These are phyloP conservation scores for Neelides sp. DNA, from an alignment of 1,140 invertebrate genomes.

Conservation along the genomic window DNA sequence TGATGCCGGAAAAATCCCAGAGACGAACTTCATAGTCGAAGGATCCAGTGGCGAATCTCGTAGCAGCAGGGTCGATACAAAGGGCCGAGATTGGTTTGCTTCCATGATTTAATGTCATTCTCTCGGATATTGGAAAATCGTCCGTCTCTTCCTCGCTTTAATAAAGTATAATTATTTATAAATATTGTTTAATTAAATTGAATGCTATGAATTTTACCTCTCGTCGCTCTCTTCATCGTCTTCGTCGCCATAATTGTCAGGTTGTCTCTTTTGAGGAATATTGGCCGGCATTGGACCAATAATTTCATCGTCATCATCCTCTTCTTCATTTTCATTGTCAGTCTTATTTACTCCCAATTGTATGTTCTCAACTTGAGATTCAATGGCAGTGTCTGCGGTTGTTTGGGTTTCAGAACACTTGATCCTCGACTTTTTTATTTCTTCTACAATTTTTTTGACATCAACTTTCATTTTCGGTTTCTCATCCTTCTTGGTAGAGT, in stretches of 20 bases:
- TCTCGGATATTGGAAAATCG: conserved; percentile 57
- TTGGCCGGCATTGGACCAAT: neutral
- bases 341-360: conserved; percentile 23
- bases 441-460: conserved; percentile 18
- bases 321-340: conserved; percentile 2
- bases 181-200: neutral
- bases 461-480: conserved; percentile 28
- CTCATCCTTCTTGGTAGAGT: conserved; percentile 25
- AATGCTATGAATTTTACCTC: neutral
- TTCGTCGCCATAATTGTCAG: neutral
- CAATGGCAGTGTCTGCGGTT: conserved; percentile 17
- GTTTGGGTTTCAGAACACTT: neutral
- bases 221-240: neutral
- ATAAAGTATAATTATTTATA: conserved; percentile 15
- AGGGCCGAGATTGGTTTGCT: conserved; percentile 73
- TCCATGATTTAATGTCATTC: conserved; percentile 74
- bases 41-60: conserved; percentile 79
- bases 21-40: conserved; percentile 91
- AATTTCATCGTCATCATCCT: conserved; percentile 13
- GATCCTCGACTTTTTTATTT: conserved; percentile 15
- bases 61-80: conserved; percentile 80
- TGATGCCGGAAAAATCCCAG: conserved; percentile 98
- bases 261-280: neutral
- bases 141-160: conserved; percentile 38
- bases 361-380: conserved; percentile 5